A percentile compares a stretch with the other conserved stretches of the same genome.
These are phyloP conservation scores for Spodoptera exigua DNA, from an alignment of 2,888 invertebrate species.

Conservation along the genomic window DNA sequence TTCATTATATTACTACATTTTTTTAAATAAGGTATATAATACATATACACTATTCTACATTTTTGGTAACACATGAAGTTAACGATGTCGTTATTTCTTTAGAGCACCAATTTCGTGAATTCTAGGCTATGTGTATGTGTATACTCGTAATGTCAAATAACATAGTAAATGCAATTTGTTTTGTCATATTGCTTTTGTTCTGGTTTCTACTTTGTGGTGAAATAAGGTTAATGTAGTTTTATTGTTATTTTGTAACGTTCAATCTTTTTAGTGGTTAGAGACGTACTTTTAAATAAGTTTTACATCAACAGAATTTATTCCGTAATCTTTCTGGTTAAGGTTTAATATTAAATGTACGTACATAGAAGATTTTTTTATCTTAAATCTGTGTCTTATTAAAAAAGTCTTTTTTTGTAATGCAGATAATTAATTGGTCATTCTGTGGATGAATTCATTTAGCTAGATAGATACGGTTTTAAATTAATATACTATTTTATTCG, in stretches of 20 bases:
- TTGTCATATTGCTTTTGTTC: constrained; percentile 33
- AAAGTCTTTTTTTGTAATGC: neutral
- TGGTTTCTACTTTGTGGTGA: constrained; percentile 14
- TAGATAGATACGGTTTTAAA: neutral
- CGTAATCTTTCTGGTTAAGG: no score
- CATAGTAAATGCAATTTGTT: constrained; percentile 44
- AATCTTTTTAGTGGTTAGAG: neutral
- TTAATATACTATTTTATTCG: neutral
- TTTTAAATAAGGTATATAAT: no score
- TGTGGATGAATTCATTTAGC: constrained; percentile 14
- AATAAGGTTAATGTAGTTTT: constrained; percentile 23
- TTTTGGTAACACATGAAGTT: constrained; percentile 20
- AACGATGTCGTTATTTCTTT: constrained; percentile 30
- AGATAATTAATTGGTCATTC: neutral
- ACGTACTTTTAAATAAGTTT: constrained; percentile 4
- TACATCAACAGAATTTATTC: neutral
- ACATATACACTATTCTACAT: neutral
- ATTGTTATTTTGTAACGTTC: constrained; percentile 16
- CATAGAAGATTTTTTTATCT: no score
- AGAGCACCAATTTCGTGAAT: constrained; percentile 25
- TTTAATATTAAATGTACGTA: no score
- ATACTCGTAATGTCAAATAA: constrained; percentile 23
- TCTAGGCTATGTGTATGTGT: constrained; percentile 24
- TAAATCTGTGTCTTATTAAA: no score
- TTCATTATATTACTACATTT: no score